phyloP scores from a whole-genome alignment of 2,113 vertebrate species.

The Pangasianodon hypophthalmus region DNA sequence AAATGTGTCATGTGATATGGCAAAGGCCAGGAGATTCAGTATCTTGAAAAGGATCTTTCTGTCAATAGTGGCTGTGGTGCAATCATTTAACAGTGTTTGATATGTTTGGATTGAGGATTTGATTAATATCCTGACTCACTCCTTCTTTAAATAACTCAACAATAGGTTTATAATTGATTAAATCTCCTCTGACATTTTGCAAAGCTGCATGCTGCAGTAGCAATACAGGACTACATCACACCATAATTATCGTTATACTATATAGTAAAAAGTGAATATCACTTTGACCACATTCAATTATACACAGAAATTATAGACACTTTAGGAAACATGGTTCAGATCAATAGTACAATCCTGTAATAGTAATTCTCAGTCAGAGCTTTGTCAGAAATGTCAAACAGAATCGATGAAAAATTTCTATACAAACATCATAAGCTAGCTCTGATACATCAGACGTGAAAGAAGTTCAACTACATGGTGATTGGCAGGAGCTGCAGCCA shows the following conservation, averaged over 20 bases:
- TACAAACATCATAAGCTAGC: not conserved
- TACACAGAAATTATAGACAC: too few relatives aligned
- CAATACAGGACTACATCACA: not conserved
- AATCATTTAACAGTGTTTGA: not conserved
- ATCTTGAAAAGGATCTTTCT: not conserved
- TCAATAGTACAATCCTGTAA: too few relatives aligned
- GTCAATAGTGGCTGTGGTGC: not conserved
- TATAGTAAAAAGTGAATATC: not conserved
- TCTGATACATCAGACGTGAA: not conserved
- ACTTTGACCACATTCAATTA: not conserved
- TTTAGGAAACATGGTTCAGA: not conserved
- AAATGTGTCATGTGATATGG: not conserved
- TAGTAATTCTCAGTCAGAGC: too few relatives aligned
- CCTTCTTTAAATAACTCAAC: not conserved
- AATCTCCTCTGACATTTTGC: not conserved
- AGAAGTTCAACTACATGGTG: too few relatives aligned
- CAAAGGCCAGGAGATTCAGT: not conserved
- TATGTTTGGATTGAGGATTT: not conserved
- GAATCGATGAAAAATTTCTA: not conserved
- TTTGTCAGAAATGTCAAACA: not conserved
- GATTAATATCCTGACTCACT: not conserved
- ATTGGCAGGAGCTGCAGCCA: too few relatives aligned
- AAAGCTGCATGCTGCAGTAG: not conserved
- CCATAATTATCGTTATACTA: not conserved
- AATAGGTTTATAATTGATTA: not conserved